phyloP scores from a whole-genome alignment of 2,888 invertebrate species.

The Malacosoma neustria region DNA sequence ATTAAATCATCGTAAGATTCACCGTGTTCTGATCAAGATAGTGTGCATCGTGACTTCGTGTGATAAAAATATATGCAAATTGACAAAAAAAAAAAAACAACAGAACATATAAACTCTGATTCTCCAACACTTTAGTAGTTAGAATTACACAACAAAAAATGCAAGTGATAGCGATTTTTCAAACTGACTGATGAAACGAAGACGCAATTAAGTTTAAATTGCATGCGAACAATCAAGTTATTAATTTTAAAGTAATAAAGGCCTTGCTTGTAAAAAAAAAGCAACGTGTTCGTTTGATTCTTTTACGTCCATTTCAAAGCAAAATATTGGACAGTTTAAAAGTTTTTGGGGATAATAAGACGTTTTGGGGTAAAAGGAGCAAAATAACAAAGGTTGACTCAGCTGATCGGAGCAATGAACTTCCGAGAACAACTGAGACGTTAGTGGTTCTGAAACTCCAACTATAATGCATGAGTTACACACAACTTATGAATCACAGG shows the following conservation, averaged over 20 bases:
- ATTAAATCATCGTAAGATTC: constrained; percentile 18
- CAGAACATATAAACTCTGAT: background rate
- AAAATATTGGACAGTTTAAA: constrained; percentile 40
- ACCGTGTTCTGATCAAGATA: background rate
- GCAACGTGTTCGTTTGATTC: constrained; percentile 12
- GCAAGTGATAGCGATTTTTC: constrained; percentile 34
- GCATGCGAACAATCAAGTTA: constrained; percentile 21
- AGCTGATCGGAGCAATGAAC: constrained; percentile 63
- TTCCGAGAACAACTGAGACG: constrained; percentile 40
- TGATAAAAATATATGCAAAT: no score
- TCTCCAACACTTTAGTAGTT: background rate
- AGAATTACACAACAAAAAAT: constrained; percentile 11
- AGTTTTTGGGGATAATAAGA: constrained; percentile 41
- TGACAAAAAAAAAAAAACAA: no score
- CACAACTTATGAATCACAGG: constrained; percentile 30
- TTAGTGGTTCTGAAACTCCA: constrained; percentile 31
- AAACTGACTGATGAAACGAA: constrained; percentile 30
- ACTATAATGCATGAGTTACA: constrained; percentile 21
- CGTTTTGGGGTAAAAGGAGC: constrained; percentile 30
- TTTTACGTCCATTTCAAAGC: constrained; percentile 30
- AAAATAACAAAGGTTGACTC: constrained; percentile 46
- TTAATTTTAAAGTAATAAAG: constrained; percentile 19
- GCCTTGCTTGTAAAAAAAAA: constrained; percentile 11
- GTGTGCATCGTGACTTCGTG: no score
- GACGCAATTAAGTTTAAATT: constrained; percentile 22